Evolutionary conservation across 2,797 vertebrate species (phyloP).

Genomic region (Pyrocephalus nanus): DNA sequence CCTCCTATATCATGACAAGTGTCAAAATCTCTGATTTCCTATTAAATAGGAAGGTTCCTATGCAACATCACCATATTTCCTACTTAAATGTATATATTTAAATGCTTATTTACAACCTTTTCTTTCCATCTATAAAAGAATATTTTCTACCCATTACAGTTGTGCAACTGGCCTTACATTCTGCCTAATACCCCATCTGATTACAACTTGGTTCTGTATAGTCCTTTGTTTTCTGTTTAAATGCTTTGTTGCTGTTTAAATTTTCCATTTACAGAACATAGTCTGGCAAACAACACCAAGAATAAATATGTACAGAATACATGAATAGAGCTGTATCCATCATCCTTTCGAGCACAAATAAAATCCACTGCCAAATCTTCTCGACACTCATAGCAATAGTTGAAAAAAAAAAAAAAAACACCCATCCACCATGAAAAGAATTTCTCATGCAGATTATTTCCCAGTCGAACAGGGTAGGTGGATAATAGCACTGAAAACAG

Average conservation of each 20-base stretch:
- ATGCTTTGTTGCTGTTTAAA: not conserved
- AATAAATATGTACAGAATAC: not conserved
- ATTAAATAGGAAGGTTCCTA: not conserved
- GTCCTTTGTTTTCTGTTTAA: not conserved
- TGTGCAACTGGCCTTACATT: not conserved
- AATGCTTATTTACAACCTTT: not conserved
- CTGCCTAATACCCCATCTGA: not conserved
- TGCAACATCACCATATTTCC: not conserved
- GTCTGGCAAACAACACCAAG: not conserved
- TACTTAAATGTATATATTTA: not conserved
- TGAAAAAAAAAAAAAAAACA: not conserved
- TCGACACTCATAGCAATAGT: not conserved
- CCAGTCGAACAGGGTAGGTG: not conserved
- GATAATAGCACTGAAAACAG: constrained; percentile 9
- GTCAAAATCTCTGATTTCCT: not conserved
- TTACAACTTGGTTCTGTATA: not conserved
- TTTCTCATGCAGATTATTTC: constrained; percentile 25
- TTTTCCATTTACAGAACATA: not conserved
- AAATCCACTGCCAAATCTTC: not conserved
- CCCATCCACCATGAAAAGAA: not conserved
- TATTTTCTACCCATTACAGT: not conserved
- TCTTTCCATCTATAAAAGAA: not conserved
- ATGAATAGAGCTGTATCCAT: not conserved
- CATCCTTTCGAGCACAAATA: not conserved
- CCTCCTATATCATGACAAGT: not conserved